Evolutionary conservation across 2,797 vertebrate species (phyloP).

Genomic region (Pipistrellus kuhlii): DNA sequence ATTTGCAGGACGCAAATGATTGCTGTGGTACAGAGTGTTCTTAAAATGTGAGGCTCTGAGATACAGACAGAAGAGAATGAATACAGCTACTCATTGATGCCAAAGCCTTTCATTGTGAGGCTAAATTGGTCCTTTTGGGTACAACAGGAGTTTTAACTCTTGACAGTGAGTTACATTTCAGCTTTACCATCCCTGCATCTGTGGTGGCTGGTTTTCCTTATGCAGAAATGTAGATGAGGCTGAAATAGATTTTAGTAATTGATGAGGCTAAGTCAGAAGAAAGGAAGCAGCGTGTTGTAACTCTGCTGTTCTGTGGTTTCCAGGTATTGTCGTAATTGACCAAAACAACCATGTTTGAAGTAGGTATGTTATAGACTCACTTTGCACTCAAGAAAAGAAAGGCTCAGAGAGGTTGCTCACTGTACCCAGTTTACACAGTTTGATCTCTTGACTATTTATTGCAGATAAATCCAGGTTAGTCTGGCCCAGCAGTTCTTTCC

Average conservation of each 20-base stretch:
- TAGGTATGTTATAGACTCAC: neutral
- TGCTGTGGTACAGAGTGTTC: neutral
- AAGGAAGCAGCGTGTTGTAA: neutral
- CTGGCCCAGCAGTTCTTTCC: neutral
- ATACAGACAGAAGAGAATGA: neutral
- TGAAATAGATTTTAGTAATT: neutral
- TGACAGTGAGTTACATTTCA: neutral
- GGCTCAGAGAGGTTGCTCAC: neutral
- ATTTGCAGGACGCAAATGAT: neutral
- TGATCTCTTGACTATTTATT: neutral
- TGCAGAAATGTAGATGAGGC: neutral
- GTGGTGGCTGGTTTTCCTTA: neutral
- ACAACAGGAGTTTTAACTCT: neutral
- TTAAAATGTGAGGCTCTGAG: neutral
- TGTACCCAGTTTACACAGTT: neutral
- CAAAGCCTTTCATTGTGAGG: neutral
- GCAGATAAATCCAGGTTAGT: neutral
- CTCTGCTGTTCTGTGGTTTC: neutral
- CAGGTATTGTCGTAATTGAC: neutral
- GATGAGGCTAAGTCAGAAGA: neutral
- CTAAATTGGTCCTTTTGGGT: neutral
- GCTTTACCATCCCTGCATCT: neutral
- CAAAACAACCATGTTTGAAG: neutral
- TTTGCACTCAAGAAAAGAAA: conserved; percentile 23
- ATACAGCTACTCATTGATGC: neutral